A percentile compares a stretch with the other conserved stretches of the same genome.
Evolutionary conservation across 2,888 invertebrate species (phyloP).

Genomic region (Osedax fenrisi): DNA sequence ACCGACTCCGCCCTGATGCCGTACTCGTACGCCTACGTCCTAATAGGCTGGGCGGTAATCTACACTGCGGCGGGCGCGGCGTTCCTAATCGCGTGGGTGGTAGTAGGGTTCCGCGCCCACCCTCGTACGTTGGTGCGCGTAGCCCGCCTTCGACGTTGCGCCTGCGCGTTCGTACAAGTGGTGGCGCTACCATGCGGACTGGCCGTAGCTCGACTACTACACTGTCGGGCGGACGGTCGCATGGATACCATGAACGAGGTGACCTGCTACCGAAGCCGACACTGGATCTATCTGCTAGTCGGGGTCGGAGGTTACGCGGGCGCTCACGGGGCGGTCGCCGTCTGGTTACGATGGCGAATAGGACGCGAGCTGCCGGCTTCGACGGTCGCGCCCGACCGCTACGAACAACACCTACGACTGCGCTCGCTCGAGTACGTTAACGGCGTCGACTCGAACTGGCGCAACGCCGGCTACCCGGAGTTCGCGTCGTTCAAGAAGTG

Average conservation of each 20-base stretch:
- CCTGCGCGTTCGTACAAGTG: slow-evolving; percentile 39
- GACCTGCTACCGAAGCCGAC: slow-evolving; percentile 38
- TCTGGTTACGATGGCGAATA: slow-evolving; percentile 10
- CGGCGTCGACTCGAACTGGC: slow-evolving; percentile 43
- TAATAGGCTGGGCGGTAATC: slow-evolving; percentile 38
- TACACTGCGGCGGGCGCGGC: slow-evolving; percentile 28
- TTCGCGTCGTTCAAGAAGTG: slow-evolving; percentile 43
- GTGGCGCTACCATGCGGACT: slow-evolving; percentile 42
- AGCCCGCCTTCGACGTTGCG: slow-evolving; percentile 40
- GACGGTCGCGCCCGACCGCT: slow-evolving; percentile 39
- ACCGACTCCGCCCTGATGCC: slow-evolving; percentile 39
- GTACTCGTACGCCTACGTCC: slow-evolving; percentile 38
- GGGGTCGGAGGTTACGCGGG: slow-evolving; percentile 33
- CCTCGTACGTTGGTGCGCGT: slow-evolving; percentile 40
- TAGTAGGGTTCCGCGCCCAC: slow-evolving; percentile 37
- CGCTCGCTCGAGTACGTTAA: slow-evolving; percentile 46
- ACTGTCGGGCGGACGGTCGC: slow-evolving; percentile 38
- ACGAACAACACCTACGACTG: slow-evolving; percentile 43
- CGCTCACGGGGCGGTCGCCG: not conserved
- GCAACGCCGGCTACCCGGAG: slow-evolving; percentile 40
- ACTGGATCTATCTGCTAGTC: slow-evolving; percentile 41
- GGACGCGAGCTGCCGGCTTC: slow-evolving; percentile 33
- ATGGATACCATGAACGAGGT: slow-evolving; percentile 41
- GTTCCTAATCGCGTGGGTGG: slow-evolving; percentile 35
- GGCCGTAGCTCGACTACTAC: slow-evolving; percentile 39